These are phyloP conservation scores for Leptoclinus maculatus DNA, from an alignment of 2,797 vertebrate species.

Conservation along the genomic window DNA sequence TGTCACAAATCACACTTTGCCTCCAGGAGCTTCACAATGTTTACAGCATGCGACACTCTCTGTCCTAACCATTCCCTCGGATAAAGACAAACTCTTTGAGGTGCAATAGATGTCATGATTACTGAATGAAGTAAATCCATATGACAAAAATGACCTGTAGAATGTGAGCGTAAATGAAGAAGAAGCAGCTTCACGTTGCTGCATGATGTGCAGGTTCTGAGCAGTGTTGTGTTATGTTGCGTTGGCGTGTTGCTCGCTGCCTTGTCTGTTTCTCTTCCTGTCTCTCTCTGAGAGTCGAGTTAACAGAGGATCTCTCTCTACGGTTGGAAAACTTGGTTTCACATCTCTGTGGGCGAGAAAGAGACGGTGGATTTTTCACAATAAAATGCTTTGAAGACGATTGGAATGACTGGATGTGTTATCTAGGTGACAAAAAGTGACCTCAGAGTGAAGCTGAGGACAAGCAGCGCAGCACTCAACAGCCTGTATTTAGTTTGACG, in stretches of 20 bases:
- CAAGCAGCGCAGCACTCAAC: neutral
- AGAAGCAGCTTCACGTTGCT: neutral
- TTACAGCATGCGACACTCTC: too few relatives aligned
- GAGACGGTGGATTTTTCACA: constrained; percentile 40
- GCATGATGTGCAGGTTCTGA: constrained; percentile 13
- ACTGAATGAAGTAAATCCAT: neutral
- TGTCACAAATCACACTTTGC: too few relatives aligned
- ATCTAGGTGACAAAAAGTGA: neutral
- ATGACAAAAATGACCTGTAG: neutral
- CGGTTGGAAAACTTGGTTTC: constrained; percentile 64
- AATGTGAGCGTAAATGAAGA: neutral
- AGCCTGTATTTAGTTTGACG: neutral
- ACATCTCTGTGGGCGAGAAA: constrained; percentile 55
- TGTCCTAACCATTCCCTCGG: too few relatives aligned
- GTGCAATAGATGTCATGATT: too few relatives aligned
- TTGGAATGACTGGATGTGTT: neutral
- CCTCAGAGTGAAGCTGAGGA: neutral
- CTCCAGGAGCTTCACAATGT: too few relatives aligned
- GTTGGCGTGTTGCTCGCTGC: constrained; percentile 58
- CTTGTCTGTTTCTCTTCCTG: constrained; percentile 70
- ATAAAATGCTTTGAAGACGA: constrained; percentile 3
- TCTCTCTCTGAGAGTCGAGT: constrained; percentile 40
- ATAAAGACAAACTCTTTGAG: too few relatives aligned
- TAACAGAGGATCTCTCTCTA: constrained; percentile 45
- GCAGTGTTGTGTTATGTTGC: constrained; percentile 32